These are phyloP conservation scores for Diuraphis noxia DNA, from an alignment of 1,140 invertebrate species.

Conservation along the genomic window DNA sequence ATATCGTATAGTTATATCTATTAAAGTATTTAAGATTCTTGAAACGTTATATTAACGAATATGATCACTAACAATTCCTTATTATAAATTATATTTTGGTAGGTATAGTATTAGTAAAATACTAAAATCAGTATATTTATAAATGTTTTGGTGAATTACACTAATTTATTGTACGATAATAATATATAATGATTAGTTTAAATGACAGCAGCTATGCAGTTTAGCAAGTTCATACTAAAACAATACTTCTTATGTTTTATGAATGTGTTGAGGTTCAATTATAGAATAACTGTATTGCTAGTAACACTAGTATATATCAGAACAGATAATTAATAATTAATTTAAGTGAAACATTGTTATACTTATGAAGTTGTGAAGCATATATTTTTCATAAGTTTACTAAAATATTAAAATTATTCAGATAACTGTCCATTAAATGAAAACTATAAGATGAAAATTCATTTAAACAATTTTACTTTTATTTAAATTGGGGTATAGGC, in stretches of 20 bases:
- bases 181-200: not conserved
- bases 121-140: not conserved
- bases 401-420: not conserved
- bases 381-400: too few relatives aligned
- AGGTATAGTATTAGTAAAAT: not conserved
- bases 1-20: not conserved
- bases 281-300: not conserved
- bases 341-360: too few relatives aligned
- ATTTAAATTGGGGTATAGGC: not conserved
- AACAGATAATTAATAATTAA: not conserved
- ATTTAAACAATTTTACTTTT: not conserved
- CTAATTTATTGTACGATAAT: not conserved
- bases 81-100: not conserved
- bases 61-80: not conserved
- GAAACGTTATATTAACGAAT: not conserved
- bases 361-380: too few relatives aligned
- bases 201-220: not conserved
- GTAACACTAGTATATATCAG: too few relatives aligned
- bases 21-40: not conserved
- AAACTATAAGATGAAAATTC: not conserved
- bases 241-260: not conserved
- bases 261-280: not conserved
- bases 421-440: not conserved
- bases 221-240: not conserved
- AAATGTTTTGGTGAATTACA: not conserved